Evolutionary conservation across 2,888 invertebrate genomes (phyloP).

Genomic region (Norana najaformis): DNA sequence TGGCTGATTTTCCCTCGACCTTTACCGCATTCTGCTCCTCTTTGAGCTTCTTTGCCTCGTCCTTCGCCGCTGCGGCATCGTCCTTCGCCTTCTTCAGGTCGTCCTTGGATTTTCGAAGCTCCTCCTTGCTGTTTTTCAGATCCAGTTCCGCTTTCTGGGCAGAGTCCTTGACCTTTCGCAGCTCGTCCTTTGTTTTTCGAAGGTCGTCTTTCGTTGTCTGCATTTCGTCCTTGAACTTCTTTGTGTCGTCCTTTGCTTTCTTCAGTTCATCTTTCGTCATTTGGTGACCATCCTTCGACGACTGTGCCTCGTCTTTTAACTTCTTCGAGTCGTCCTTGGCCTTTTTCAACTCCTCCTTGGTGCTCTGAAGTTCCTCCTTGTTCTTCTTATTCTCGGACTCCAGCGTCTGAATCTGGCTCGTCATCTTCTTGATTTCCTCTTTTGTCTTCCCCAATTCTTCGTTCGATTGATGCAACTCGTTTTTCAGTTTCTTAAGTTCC

Average conservation of each 20-base stretch:
- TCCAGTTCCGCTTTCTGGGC: conserved; percentile 20
- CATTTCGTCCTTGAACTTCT: conserved; percentile 29
- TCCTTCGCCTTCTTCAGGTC: conserved; percentile 32
- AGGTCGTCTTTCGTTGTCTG: conserved; percentile 25
- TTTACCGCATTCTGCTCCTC: conserved; percentile 31
- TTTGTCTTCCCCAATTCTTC: conserved; percentile 22
- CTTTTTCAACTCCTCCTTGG: conserved; percentile 28
- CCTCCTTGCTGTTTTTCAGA: conserved; percentile 28
- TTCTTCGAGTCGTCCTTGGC: conserved; percentile 27
- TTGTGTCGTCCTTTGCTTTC: conserved; percentile 27
- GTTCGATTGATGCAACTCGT: conserved; percentile 27
- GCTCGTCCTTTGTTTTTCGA: conserved; percentile 29
- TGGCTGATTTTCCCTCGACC: conserved; percentile 28
- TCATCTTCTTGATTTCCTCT: conserved; percentile 33
- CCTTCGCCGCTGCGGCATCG: conserved; percentile 24
- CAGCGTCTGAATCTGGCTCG: conserved; percentile 22
- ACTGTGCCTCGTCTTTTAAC: conserved; percentile 28
- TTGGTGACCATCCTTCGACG: conserved; percentile 28
- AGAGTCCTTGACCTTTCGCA: conserved; percentile 20
- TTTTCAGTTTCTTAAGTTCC: conserved; percentile 24
- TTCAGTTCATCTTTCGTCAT: conserved; percentile 31
- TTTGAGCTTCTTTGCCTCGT: conserved; percentile 29
- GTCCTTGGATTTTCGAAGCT: conserved; percentile 24
- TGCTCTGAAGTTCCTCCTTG: conserved; percentile 28
- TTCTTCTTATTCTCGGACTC: conserved; percentile 26